phyloP scores from a whole-genome alignment of 2,113 vertebrate genomes.

The Morone chrysops region DNA sequence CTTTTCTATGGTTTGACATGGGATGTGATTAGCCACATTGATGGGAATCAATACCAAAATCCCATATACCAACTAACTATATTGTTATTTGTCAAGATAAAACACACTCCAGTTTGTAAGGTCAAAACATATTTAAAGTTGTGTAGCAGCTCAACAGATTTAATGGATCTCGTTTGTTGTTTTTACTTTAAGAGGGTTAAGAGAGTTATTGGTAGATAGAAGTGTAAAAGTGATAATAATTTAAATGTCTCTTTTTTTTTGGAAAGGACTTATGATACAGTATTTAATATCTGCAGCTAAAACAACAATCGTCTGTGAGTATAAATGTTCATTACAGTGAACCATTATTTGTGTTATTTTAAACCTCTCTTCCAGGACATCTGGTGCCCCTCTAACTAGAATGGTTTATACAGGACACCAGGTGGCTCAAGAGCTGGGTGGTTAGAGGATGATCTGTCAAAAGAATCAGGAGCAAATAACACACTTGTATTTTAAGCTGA shows the following conservation, averaged over 20 bases:
- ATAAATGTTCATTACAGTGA: neutral
- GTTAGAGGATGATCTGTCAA: slow-evolving; percentile 34
- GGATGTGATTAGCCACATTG: no score
- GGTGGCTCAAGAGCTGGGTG: slow-evolving; percentile 52
- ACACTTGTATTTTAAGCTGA: slow-evolving; percentile 59
- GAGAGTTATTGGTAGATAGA: no score
- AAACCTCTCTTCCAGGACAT: slow-evolving; percentile 46
- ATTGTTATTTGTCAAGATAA: no score
- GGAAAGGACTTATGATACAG: neutral
- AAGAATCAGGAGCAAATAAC: slow-evolving; percentile 44
- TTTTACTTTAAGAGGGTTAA: no score
- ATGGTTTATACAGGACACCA: slow-evolving; percentile 58
- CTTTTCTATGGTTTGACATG: neutral
- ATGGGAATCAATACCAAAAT: no score
- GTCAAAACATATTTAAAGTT: no score
- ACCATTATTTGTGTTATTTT: slow-evolving; percentile 28
- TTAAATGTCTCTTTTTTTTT: neutral
- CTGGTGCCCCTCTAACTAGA: slow-evolving; percentile 39
- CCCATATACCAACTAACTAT: no score
- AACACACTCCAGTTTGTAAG: no score
- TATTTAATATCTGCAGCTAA: neutral
- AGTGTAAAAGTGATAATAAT: no score
- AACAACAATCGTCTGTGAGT: neutral
- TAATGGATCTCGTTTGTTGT: no score
- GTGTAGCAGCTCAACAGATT: no score